Conservation (phyloP, 2,113 vertebrate species). For the Epinephelus cyanopodus region DNA sequence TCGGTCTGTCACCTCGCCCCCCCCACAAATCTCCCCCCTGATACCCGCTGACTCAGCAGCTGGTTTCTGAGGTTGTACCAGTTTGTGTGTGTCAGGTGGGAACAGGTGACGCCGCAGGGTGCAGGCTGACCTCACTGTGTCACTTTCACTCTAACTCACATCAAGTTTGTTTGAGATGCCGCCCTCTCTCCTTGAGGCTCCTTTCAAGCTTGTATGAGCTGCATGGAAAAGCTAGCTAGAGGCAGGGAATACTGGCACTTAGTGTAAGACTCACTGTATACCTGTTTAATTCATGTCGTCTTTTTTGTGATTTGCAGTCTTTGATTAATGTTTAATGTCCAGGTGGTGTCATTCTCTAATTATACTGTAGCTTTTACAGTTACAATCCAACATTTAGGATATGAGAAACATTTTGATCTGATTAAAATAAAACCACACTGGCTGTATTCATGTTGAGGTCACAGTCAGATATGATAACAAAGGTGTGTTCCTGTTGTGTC, state of each 20-base stretch:
- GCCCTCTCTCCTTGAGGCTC: constrained; percentile 55
- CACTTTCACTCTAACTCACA: constrained; percentile 68
- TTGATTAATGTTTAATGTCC: background rate
- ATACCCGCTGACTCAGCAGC: constrained; percentile 69
- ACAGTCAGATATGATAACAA: background rate
- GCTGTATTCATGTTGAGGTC: background rate
- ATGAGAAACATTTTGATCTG: background rate
- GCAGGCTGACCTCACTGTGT: constrained; percentile 74
- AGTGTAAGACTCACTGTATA: background rate
- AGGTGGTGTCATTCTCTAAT: background rate
- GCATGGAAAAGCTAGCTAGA: constrained; percentile 17
- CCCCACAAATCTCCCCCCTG: background rate
- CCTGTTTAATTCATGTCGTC: background rate
- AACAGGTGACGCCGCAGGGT: constrained; percentile 72
- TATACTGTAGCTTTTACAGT: background rate
- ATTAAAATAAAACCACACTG: background rate
- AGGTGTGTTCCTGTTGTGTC: background rate
- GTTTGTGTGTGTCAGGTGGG: constrained; percentile 65
- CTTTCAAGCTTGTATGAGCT: constrained; percentile 39
- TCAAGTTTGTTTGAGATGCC: constrained; percentile 57
- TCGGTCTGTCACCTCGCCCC: constrained; percentile 43
- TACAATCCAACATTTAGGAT: background rate
- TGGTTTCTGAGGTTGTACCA: constrained; percentile 53
- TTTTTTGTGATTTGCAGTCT: background rate
- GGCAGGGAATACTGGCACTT: constrained; percentile 16